phyloP scores from a whole-genome alignment of 2,888 invertebrate species.

The Epirrhoe tristata region DNA sequence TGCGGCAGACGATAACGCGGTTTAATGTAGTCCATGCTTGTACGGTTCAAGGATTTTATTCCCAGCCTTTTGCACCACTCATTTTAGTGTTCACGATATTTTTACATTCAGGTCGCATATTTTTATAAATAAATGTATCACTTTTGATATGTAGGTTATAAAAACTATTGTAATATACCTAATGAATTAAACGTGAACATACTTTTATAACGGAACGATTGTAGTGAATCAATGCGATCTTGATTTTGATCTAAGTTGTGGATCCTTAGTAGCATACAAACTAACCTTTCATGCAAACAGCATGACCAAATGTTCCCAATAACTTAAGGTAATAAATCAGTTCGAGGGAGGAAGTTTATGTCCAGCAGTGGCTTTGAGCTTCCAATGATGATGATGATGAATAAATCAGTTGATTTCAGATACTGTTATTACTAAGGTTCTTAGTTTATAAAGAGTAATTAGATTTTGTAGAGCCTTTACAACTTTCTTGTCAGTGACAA shows the following conservation, averaged over 20 bases:
- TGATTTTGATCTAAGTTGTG: neutral
- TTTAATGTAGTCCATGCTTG: slow-evolving; percentile 39
- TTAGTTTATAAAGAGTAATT: slow-evolving; percentile 38
- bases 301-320: neutral
- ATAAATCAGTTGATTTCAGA: slow-evolving; percentile 15
- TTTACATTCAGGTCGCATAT: slow-evolving; percentile 5
- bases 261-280: neutral
- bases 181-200: too few relatives aligned
- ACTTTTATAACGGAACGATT: too few relatives aligned
- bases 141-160: neutral
- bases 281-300: neutral
- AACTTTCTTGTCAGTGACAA: slow-evolving; percentile 37
- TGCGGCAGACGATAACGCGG: slow-evolving; percentile 40
- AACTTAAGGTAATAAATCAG: neutral
- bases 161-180: too few relatives aligned
- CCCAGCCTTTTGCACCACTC: slow-evolving; percentile 23
- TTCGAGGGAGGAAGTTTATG: too few relatives aligned
- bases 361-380: too few relatives aligned
- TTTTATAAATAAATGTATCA: neutral
- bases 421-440: slow-evolving; percentile 32
- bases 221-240: too few relatives aligned
- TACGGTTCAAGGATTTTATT: slow-evolving; percentile 38
- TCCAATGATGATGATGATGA: too few relatives aligned
- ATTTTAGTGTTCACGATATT: slow-evolving; percentile 20
- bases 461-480: slow-evolving; percentile 17